Conservation (phyloP, 2,113 vertebrate genomes). For the Hyperopisus bebe region DNA sequence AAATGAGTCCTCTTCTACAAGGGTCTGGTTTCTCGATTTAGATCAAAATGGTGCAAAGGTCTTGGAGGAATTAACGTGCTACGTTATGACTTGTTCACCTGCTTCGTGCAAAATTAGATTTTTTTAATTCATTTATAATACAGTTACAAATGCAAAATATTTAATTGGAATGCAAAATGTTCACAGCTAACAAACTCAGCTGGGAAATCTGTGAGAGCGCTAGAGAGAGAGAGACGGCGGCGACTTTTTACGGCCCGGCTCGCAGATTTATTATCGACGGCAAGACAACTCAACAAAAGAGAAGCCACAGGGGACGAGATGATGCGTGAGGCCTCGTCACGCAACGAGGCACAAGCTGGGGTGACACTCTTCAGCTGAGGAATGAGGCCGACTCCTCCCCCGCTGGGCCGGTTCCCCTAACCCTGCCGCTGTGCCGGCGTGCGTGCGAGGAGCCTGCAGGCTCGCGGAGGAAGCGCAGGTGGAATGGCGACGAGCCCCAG, state of each 20-base stretch:
- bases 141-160: background rate
- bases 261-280: slow-evolving; percentile 24
- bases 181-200: background rate
- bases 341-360: slow-evolving; percentile 47
- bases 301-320: slow-evolving; percentile 35
- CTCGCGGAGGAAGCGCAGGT: slow-evolving; percentile 60
- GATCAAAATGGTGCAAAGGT: background rate
- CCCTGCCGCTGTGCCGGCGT: slow-evolving; percentile 29
- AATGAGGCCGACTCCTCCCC: slow-evolving; percentile 1
- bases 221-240: background rate
- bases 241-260: background rate
- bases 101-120: background rate
- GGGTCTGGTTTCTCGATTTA: background rate
- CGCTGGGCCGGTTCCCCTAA: slow-evolving; percentile 47
- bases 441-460: slow-evolving; percentile 58
- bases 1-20: background rate
- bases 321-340: slow-evolving; percentile 57
- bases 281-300: slow-evolving; percentile 37
- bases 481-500: slow-evolving; percentile 48
- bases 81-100: background rate
- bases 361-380: slow-evolving; percentile 29
- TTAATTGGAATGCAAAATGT: background rate
- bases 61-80: background rate
- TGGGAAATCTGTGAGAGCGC: background rate
- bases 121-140: background rate